Evolutionary conservation across 2,888 invertebrate species (phyloP), one percentile per base, ranked within the genome.

Genomic region (Philonicus albiceps): DNA sequence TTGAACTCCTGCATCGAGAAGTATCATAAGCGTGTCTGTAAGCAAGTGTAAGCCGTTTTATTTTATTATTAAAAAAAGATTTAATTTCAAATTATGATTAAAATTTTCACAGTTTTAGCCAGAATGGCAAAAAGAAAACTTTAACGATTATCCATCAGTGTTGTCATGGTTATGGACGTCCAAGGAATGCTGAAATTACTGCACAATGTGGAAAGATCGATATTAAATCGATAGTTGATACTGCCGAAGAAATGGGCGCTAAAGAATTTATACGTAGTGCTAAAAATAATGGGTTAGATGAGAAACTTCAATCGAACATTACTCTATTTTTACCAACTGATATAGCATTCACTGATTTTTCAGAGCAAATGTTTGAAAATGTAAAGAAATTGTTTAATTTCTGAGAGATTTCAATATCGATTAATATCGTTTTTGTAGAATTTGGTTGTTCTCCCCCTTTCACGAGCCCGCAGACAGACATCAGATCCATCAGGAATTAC

Each of bases 291-390:
- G 93, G 93, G 3, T 89, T 95, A 81, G 92, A 93, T 19, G 92
- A 92, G 5, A 93, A 92, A 88, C 90, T 94, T 78, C 89, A 90
- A n/a, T 91, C 92, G 13, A 95, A 95, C 89, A 91, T 94, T 40
- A 95, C 95, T 0, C 89, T 95, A 5, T 94, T 96, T 89, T 94
- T 94, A 49, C 95, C 94, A 86, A 92, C 94, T 11, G 94, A 96
- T 90, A 92, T 92, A 22, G 95, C 95, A 11, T 94, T 96, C 88
- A 92, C 92, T 30, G 93, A 93, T 86, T 93, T 94, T 89, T 92
- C 92, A 34, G 93, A 93, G 76, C 92, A 92, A 93, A 91, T 93
- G 89, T 91, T 92, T 84, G 93, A 93, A 90, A 93, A 93, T 90
- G 94, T 94, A 91, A 91, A 92, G 89, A 53, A 30, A 40, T 22